Evolutionary conservation across 2,113 vertebrate species (phyloP).

Genomic region (Butorides virescens): DNA sequence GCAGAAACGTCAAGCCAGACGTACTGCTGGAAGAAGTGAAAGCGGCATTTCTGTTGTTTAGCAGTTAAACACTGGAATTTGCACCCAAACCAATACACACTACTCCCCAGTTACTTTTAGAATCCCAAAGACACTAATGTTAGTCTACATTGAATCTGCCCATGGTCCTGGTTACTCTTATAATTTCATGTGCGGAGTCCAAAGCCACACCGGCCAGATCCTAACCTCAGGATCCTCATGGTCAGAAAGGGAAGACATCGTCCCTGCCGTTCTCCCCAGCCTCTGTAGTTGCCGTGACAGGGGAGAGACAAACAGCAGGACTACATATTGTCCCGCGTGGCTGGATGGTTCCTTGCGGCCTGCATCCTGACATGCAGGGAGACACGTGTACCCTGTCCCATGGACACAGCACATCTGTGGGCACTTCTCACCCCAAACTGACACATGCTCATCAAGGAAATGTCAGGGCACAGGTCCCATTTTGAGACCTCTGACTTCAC

Average conservation of each 20-base stretch:
- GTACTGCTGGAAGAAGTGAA: background rate
- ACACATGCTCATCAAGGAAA: background rate
- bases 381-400: rapidly evolving
- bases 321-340: background rate
- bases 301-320: background rate
- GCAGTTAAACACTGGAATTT: background rate
- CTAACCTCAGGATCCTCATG: background rate
- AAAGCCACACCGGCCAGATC: background rate
- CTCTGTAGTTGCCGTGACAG: rapidly evolving
- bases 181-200: background rate
- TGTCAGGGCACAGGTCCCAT: no score
- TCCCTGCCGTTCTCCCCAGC: background rate
- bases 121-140: background rate
- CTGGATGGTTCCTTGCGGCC: background rate
- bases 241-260: background rate
- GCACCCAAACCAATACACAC: background rate
- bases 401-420: background rate
- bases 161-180: background rate
- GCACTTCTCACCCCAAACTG: background rate
- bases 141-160: background rate
- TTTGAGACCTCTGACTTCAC: background rate
- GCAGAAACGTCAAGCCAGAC: background rate
- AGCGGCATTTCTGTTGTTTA: background rate
- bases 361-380: background rate
- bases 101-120: background rate